Conservation (phyloP, 1,140 invertebrate species). For the Ips typographus region DNA sequence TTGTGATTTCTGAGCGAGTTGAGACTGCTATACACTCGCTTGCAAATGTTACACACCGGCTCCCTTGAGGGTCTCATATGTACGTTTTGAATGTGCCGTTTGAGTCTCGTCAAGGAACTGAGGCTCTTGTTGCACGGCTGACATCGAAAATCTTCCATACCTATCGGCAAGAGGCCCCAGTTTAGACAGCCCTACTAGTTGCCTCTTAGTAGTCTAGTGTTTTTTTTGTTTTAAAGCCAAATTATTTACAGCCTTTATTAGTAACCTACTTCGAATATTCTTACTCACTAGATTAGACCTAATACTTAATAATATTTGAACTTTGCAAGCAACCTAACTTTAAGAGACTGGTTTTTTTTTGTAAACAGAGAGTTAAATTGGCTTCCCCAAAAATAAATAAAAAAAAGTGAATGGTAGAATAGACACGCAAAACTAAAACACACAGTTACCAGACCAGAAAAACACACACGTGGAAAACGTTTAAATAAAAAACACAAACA, state of each 20-base stretch:
- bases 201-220: constrained; percentile 42
- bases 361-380: constrained; percentile 17
- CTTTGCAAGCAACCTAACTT: too few relatives aligned
- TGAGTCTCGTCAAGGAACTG: constrained; percentile 78
- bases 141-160: constrained; percentile 78
- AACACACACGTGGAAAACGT: constrained; percentile 19
- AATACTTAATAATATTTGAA: too few relatives aligned
- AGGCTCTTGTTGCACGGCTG: constrained; percentile 86
- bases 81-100: constrained; percentile 84
- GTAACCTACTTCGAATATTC: not conserved
- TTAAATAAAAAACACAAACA: constrained; percentile 5
- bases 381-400: constrained; percentile 45
- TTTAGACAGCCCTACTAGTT: constrained; percentile 23
- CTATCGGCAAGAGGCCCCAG: constrained; percentile 47
- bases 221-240: constrained; percentile 37
- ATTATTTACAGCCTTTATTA: constrained; percentile 40
- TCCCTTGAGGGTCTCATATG: constrained; percentile 82
- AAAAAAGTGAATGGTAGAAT: constrained; percentile 45
- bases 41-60: constrained; percentile 85
- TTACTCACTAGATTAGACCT: not conserved
- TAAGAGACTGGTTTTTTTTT: too few relatives aligned
- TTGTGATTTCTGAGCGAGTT: constrained; percentile 86
- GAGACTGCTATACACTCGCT: constrained; percentile 82
- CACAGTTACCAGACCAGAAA: constrained; percentile 32
- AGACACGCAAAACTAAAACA: constrained; percentile 41